Evolutionary conservation across 1,140 invertebrate species (phyloP).

Genomic region (Bombus fervidus): DNA sequence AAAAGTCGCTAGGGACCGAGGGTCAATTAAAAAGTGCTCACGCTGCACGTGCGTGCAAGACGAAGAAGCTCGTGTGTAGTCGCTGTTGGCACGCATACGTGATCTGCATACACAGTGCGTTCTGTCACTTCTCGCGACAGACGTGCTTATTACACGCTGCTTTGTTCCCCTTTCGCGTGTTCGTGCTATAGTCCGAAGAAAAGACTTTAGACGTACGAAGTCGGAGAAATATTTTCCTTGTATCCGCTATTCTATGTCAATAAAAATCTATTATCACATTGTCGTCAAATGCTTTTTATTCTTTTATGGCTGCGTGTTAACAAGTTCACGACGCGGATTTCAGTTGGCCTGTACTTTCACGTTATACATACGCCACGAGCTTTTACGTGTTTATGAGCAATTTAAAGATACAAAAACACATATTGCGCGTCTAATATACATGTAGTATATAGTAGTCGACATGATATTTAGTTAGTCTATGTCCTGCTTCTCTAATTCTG

Average conservation of each 20-base stretch:
- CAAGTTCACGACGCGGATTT: neutral
- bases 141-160: conserved; percentile 5
- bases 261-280: neutral
- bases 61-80: neutral
- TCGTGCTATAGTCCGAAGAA: neutral
- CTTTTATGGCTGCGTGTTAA: neutral
- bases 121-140: neutral
- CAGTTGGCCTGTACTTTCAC: neutral
- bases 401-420: neutral
- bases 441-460: neutral
- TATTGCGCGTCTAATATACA: too few species aligned
- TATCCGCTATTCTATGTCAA: neutral
- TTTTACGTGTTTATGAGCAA: neutral
- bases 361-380: neutral
- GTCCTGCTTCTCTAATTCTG: neutral
- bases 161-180: neutral
- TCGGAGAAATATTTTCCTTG: neutral
- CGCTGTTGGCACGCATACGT: conserved; percentile 13
- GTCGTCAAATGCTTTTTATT: neutral
- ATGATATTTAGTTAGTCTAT: neutral
- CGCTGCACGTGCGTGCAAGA: neutral
- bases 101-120: neutral
- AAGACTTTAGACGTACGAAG: neutral
- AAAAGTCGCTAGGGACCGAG: neutral
- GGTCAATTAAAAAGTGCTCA: conserved; percentile 28